A percentile compares a stretch with the other conserved stretches of the same genome.
These are phyloP conservation scores for Grantiella picta DNA, from an alignment of 2,113 vertebrate genomes.

Conservation along the genomic window DNA sequence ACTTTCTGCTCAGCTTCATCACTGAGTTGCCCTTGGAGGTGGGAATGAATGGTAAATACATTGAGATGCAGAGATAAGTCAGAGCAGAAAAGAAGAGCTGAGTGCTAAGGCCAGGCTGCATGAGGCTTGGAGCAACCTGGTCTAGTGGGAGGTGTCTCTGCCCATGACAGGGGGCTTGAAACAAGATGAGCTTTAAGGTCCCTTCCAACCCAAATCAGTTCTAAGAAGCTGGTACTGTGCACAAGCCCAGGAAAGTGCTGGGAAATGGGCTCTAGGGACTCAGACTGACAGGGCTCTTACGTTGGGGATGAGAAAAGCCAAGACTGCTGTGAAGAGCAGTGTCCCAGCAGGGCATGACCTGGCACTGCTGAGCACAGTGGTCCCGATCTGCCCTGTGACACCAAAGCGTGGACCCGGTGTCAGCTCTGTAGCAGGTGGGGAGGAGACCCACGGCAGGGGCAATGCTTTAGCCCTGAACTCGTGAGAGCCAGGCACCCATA, in stretches of 20 bases:
- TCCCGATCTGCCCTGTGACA: neutral
- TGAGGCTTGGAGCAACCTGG: neutral
- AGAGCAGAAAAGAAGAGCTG: neutral
- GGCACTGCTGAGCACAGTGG: no score
- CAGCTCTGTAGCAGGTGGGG: neutral
- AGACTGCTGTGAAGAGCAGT: neutral
- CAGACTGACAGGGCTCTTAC: no score
- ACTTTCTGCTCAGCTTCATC: neutral
- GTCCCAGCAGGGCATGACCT: neutral
- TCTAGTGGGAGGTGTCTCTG: neutral
- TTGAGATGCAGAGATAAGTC: neutral
- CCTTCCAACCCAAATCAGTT: neutral
- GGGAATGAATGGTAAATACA: neutral
- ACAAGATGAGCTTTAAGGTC: neutral
- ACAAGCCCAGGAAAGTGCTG: neutral
- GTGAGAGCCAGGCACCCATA: neutral
- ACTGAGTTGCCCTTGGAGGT: neutral
- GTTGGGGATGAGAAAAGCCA: neutral
- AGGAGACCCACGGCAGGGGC: neutral
- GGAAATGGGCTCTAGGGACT: neutral
- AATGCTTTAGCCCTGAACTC: neutral
- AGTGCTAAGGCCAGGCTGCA: neutral
- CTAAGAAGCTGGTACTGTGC: neutral
- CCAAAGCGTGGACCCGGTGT: rapidly evolving
- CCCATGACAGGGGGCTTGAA: neutral